A percentile compares a stretch with the other conserved stretches of the same genome.
Conservation (phyloP, 23 tunicate species). For the Ciona savignyi region DNA sequence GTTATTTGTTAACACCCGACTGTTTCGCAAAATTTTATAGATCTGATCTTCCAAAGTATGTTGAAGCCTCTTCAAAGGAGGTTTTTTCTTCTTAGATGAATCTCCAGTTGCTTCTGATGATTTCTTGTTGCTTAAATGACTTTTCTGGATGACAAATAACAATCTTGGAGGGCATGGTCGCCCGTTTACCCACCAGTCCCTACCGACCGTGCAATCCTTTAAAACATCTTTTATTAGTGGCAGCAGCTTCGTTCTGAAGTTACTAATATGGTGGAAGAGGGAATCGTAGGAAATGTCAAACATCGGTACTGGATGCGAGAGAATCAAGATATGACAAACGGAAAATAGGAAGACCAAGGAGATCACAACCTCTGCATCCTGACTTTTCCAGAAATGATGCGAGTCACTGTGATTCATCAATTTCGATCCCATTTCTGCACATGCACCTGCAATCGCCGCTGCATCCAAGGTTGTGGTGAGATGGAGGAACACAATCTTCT, state of each 20-base stretch:
- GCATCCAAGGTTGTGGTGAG: conserved; percentile 61
- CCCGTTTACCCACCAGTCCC: conserved; percentile 97
- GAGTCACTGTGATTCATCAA: conserved; percentile 32
- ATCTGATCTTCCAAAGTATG: conserved; percentile 92
- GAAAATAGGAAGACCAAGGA: conserved; percentile 77
- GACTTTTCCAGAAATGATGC: conserved; percentile 73
- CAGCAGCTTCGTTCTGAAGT: conserved; percentile 51
- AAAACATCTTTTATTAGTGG: conserved; percentile 80
- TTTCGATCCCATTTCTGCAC: conserved; percentile 37
- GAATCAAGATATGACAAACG: conserved; percentile 71
- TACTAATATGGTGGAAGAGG: conserved; percentile 70
- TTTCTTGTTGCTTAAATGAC: conserved; percentile 41
- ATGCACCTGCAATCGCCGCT: conserved; percentile 40
- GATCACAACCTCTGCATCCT: conserved; percentile 61
- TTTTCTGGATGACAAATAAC: conserved; percentile 61
- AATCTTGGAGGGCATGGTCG: conserved; percentile 95
- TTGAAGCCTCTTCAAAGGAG: conserved; percentile 79
- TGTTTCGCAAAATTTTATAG: conserved; percentile 74
- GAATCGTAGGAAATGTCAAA: conserved; percentile 92
- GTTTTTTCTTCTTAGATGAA: conserved; percentile 54
- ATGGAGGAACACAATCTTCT: conserved; percentile 68
- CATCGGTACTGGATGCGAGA: conserved; percentile 88
- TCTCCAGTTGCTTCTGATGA: conserved; percentile 9
- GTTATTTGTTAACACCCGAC: conserved; percentile 80
- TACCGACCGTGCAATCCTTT: conserved; percentile 87